A percentile compares a stretch with the other conserved stretches of the same genome.
These are phyloP conservation scores for Doris montereyensis DNA, from an alignment of 2,888 invertebrate species.

Conservation along the genomic window DNA sequence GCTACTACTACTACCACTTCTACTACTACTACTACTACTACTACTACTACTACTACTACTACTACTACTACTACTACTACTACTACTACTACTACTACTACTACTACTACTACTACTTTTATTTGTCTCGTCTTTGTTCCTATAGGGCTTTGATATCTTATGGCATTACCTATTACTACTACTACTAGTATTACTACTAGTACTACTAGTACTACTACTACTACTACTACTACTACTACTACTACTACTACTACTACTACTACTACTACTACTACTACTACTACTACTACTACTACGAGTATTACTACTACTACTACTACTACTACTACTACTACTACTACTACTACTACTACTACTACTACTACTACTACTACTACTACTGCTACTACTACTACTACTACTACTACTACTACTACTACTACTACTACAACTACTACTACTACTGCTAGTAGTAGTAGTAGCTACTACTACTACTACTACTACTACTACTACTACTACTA, in stretches of 20 bases:
- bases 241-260: neutral
- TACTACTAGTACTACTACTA: neutral
- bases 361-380: neutral
- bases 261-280: neutral
- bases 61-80: neutral
- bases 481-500: neutral
- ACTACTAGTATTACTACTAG: neutral
- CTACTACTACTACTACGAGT: neutral
- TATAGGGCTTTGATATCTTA: no score
- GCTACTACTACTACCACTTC: neutral
- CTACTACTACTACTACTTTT: neutral
- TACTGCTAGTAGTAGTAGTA: neutral
- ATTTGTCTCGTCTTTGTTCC: neutral
- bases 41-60: neutral
- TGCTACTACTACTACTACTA: neutral
- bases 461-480: neutral
- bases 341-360: neutral
- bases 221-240: neutral
- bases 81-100: neutral
- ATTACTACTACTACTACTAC: neutral
- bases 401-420: neutral
- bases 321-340: neutral
- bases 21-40: neutral
- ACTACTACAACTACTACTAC: neutral
- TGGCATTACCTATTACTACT: neutral